Conservation (phyloP, 64 coral and sea anemone species). For the Porites australiensis region DNA sequence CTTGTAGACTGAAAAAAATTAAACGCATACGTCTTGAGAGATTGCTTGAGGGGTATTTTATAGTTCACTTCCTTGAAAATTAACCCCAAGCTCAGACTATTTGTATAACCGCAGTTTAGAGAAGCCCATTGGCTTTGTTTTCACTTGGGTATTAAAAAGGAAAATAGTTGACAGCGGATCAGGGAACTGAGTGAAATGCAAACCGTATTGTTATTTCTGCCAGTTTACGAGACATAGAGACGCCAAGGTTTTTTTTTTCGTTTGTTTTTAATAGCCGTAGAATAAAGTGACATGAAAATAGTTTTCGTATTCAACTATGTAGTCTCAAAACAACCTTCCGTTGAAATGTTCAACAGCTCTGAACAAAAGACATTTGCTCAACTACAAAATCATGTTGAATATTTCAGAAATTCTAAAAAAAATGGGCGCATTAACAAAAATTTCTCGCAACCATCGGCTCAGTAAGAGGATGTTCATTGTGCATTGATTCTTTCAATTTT, state of each 20-base stretch:
- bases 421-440: not conserved
- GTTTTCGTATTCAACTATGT: slow-evolving; percentile 1
- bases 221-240: slow-evolving; percentile 24
- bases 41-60: not conserved
- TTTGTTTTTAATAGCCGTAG: slow-evolving; percentile 34
- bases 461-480: too few relatives aligned
- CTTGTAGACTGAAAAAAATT: not conserved
- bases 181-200: slow-evolving; percentile 4
- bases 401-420: not conserved
- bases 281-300: slow-evolving; percentile 35
- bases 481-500: not conserved
- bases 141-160: not conserved
- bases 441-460: too few relatives aligned
- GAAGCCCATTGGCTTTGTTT: slow-evolving; percentile 29
- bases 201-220: slow-evolving; percentile 47
- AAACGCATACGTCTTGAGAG: not conserved
- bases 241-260: slow-evolving; percentile 31
- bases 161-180: slow-evolving; percentile 3
- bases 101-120: not conserved
- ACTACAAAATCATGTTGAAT: not conserved
- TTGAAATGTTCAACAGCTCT: not conserved
- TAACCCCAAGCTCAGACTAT: not conserved
- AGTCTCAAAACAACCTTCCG: slow-evolving; percentile 34
- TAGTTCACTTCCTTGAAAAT: not conserved
- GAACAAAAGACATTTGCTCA: not conserved